Conservation (phyloP, 2,797 vertebrate genomes). For the Pantherophis alleghaniensis region DNA sequence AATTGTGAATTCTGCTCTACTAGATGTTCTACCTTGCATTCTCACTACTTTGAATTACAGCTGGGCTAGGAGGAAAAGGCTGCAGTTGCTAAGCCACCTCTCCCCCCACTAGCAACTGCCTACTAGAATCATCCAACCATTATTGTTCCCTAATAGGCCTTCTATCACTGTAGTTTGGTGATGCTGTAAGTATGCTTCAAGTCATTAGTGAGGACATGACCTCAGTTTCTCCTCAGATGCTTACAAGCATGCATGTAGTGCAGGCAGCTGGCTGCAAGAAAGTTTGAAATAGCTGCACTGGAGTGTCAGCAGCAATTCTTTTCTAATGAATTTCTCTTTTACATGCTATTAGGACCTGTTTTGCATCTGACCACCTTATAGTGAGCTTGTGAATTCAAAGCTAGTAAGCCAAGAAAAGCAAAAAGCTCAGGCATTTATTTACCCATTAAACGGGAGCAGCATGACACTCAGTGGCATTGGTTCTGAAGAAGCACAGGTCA, state of each 20-base stretch:
- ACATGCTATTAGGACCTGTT: background rate
- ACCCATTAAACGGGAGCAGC: background rate
- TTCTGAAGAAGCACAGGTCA: background rate
- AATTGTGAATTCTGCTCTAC: background rate
- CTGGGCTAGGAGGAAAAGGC: background rate
- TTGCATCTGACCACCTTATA: background rate
- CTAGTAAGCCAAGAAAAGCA: background rate
- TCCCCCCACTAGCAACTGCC: background rate
- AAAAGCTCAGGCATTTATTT: background rate
- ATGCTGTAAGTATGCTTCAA: background rate
- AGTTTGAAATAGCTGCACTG: background rate
- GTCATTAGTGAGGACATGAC: background rate
- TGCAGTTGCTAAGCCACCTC: background rate
- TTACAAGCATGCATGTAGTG: background rate
- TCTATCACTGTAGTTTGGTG: background rate
- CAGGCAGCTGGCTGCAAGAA: background rate
- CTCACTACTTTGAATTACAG: background rate
- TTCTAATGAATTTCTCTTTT: background rate
- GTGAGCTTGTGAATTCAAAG: background rate
- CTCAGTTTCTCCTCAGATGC: too few relatives aligned
- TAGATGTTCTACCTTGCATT: background rate
- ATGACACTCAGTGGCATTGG: background rate
- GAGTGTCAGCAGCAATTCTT: background rate
- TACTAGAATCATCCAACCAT: background rate
- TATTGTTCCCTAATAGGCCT: background rate